Evolutionary conservation across 2,888 invertebrate genomes (phyloP).

Genomic region (Dynastes grantii): DNA sequence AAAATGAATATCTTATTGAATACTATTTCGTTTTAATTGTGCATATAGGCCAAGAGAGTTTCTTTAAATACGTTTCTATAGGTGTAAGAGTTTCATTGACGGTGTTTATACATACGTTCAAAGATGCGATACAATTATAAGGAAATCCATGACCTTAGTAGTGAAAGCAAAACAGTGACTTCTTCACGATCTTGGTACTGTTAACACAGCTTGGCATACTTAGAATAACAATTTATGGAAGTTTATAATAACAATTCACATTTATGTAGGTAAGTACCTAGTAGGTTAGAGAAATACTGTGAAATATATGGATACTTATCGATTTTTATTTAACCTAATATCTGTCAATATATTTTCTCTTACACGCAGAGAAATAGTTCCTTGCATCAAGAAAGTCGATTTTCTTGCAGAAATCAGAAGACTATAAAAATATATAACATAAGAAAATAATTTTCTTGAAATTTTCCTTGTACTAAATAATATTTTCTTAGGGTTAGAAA

Average conservation of each 20-base stretch:
- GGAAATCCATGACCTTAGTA: constrained; percentile 40
- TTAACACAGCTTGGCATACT: constrained; percentile 38
- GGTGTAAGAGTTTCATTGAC: constrained; percentile 14
- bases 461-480: too few relatives aligned
- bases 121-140: constrained; percentile 32
- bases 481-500: too few relatives aligned
- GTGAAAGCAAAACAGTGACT: constrained; percentile 38
- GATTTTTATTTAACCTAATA: too few relatives aligned
- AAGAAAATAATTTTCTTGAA: too few relatives aligned
- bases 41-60: constrained; percentile 1
- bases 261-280: background rate
- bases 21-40: background rate
- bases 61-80: background rate
- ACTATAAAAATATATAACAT: too few relatives aligned
- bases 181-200: constrained; percentile 33
- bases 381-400: too few relatives aligned
- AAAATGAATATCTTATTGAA: background rate
- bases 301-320: background rate
- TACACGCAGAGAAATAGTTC: too few relatives aligned
- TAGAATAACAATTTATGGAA: background rate
- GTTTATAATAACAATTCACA: constrained; percentile 8
- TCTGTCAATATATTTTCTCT: too few relatives aligned
- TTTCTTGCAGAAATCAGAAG: too few relatives aligned
- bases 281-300: background rate
- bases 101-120: background rate